Percentiles rank a stretch among this genome's conserved stretches.
These are phyloP conservation scores for Nephrocerus scutellatus DNA, from an alignment of 2,888 invertebrate species.

Conservation along the genomic window DNA sequence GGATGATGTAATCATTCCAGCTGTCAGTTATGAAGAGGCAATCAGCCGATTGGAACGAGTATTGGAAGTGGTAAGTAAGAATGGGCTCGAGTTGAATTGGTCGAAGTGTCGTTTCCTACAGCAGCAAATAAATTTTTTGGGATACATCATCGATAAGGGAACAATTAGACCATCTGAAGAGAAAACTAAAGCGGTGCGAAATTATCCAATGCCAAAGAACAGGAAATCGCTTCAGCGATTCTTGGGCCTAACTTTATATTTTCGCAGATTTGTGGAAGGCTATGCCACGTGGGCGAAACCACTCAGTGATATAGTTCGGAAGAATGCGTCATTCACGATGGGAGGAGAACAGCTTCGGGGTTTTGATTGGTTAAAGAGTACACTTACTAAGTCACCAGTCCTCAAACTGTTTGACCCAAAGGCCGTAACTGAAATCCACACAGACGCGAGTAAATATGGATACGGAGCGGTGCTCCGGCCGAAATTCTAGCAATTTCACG, in stretches of 20 bases:
- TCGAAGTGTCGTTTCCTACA: constrained; percentile 13
- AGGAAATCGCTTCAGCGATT: constrained; percentile 9
- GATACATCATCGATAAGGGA: constrained; percentile 6
- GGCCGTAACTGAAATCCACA: constrained; percentile 13
- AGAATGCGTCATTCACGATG: constrained; percentile 11
- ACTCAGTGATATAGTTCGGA: constrained; percentile 26
- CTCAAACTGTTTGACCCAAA: constrained; percentile 12
- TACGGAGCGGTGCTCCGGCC: constrained; percentile 18
- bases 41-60: not conserved
- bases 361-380: constrained; percentile 8
- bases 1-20: constrained; percentile 12
- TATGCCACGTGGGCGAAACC: constrained; percentile 30
- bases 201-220: constrained; percentile 3
- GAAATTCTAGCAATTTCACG: constrained; percentile 2
- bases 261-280: constrained; percentile 19
- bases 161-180: constrained; percentile 5
- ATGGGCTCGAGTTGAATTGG: constrained; percentile 6
- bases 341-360: constrained; percentile 5
- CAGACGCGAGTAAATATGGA: constrained; percentile 16
- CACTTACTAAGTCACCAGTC: constrained; percentile 10
- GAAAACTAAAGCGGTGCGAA: constrained; percentile 6
- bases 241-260: constrained; percentile 10
- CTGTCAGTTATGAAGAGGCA: constrained; percentile 1
- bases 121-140: constrained; percentile 10
- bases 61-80: constrained; percentile 15